Evolutionary conservation across 2,113 vertebrate species (phyloP).

Genomic region (Zosterops pallidus): DNA sequence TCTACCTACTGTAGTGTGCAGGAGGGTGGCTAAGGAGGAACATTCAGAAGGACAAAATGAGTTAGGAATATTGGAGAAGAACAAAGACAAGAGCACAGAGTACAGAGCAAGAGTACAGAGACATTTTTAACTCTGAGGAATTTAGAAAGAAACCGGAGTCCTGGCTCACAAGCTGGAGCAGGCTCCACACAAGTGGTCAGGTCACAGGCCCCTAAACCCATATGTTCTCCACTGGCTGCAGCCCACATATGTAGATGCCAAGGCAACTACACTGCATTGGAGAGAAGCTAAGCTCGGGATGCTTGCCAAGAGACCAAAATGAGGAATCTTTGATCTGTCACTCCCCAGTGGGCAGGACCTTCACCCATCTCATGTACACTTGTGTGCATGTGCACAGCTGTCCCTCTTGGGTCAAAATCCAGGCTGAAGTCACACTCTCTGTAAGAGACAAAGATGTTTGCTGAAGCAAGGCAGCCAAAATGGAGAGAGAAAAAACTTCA

Average conservation of each 20-base stretch:
- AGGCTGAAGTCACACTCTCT: neutral
- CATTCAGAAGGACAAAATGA: neutral
- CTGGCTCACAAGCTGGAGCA: neutral
- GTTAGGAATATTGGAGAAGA: neutral
- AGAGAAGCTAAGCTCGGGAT: neutral
- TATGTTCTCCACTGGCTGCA: neutral
- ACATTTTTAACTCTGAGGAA: neutral
- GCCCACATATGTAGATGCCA: fast-evolving
- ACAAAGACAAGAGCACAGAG: neutral
- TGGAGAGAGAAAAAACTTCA: neutral
- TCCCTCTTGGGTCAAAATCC: neutral
- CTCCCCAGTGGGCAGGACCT: neutral
- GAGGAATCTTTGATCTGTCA: neutral
- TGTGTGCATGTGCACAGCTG: fast-evolving
- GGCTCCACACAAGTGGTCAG: neutral
- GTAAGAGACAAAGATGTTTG: neutral
- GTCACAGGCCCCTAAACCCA: neutral
- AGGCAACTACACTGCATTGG: neutral
- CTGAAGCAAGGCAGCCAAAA: neutral
- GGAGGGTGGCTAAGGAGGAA: neutral
- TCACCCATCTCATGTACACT: neutral
- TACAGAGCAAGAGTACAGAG: neutral
- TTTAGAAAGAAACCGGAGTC: neutral
- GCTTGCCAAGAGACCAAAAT: neutral
- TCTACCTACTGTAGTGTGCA: neutral